phyloP scores from a whole-genome alignment of 2,888 invertebrate species.

The Agriopis leucophaearia region DNA sequence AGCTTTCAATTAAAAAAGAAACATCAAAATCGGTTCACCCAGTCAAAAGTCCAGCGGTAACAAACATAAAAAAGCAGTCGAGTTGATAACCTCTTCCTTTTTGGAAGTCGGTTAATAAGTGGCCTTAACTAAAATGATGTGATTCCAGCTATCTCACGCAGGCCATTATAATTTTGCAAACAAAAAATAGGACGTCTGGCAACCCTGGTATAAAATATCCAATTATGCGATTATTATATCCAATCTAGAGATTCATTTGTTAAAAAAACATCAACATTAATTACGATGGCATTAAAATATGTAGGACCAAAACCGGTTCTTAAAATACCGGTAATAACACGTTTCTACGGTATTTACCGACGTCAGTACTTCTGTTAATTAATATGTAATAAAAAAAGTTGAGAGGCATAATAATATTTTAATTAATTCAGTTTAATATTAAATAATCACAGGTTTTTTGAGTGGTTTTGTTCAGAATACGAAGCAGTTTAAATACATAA shows the following conservation, averaged over 20 bases:
- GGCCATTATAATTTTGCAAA: too few relatives aligned
- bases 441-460: slow-evolving; percentile 16
- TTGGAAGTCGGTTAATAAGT: too few relatives aligned
- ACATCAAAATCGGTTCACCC: too few relatives aligned
- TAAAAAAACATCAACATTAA: background rate
- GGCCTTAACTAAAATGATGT: too few relatives aligned
- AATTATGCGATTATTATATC: slow-evolving; percentile 3
- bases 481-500: background rate
- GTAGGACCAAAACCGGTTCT: background rate
- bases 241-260: background rate
- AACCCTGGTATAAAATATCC: background rate
- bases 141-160: too few relatives aligned
- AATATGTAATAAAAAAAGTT: slow-evolving; percentile 5
- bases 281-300: background rate
- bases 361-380: slow-evolving; percentile 5
- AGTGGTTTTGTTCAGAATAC: slow-evolving; percentile 1
- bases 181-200: background rate
- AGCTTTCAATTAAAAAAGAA: too few relatives aligned
- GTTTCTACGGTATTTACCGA: slow-evolving; percentile 2
- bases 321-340: slow-evolving; percentile 3
- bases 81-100: too few relatives aligned
- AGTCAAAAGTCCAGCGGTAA: too few relatives aligned
- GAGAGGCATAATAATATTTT: background rate
- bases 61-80: too few relatives aligned
- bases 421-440: background rate